Conservation (phyloP, 2,113 vertebrate species). For the Haliaeetus leucogaster region DNA sequence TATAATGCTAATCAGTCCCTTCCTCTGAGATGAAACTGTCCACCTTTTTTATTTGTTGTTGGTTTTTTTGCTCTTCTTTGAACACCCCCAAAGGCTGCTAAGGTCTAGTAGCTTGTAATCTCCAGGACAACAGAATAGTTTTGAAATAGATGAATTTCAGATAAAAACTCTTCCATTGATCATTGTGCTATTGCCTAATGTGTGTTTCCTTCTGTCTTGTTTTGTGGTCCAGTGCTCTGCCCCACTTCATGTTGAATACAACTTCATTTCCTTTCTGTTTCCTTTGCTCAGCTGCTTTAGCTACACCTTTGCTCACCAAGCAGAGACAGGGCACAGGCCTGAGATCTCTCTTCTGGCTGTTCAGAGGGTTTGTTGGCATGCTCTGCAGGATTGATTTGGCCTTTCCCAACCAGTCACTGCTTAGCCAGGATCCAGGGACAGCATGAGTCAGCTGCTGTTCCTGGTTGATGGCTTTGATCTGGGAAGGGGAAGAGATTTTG, state of each 20-base stretch:
- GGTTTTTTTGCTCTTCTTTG: not conserved
- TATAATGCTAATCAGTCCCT: not conserved
- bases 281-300: not conserved
- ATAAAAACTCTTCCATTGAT: not conserved
- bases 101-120: not conserved
- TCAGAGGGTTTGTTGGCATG: not conserved
- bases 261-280: not conserved
- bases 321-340: not conserved
- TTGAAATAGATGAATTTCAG: not conserved
- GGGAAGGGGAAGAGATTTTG: not conserved
- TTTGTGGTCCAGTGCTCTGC: not conserved
- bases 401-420: not conserved
- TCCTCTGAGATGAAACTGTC: not conserved
- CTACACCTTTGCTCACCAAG: not conserved
- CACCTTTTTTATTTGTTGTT: not conserved
- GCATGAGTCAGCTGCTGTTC: accelerated
- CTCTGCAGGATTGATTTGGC: not conserved
- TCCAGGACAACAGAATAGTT: not conserved
- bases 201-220: not conserved
- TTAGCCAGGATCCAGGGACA: not conserved
- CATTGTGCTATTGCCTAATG: not conserved
- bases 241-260: not conserved
- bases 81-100: not conserved
- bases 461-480: not conserved
- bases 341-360: not conserved